Conservation (phyloP, 35 echinoderm and acorn worm species). For the Patiria miniata region DNA sequence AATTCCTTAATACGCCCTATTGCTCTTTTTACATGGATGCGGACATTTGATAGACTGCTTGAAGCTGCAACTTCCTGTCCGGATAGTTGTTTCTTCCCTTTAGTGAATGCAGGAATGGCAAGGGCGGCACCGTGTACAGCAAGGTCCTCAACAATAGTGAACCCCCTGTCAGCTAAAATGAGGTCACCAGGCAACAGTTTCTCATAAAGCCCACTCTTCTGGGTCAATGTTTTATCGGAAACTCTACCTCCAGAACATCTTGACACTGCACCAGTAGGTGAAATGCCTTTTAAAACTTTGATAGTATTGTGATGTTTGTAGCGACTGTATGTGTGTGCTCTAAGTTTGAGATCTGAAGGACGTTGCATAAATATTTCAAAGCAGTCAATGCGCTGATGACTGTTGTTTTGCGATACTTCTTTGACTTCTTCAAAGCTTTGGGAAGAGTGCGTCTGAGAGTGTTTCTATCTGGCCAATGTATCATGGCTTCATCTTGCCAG, state of each 20-base stretch:
- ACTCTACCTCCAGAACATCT: neutral
- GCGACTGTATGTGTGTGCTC: conserved; percentile 1
- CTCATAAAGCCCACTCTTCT: neutral
- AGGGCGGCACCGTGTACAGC: neutral
- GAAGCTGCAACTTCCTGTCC: neutral
- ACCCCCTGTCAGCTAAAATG: neutral
- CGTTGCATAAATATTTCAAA: conserved; percentile 1
- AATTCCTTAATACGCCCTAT: conserved; percentile 27
- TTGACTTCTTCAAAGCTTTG: conserved; percentile 3
- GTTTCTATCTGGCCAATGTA: neutral
- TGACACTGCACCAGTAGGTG: neutral
- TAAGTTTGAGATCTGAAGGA: neutral
- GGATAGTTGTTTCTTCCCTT: neutral
- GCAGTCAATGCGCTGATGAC: neutral
- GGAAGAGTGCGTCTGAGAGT: neutral
- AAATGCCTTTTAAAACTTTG: neutral
- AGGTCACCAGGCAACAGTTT: neutral
- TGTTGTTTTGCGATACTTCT: neutral
- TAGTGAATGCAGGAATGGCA: neutral
- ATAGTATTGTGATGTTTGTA: conserved; percentile 9
- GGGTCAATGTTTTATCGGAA: neutral
- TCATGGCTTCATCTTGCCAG: neutral
- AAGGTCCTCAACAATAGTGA: neutral
- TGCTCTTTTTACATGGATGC: conserved; percentile 54
- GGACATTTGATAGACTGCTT: conserved; percentile 21